A percentile compares a stretch with the other conserved stretches of the same genome.
Evolutionary conservation across 2,888 invertebrate genomes (phyloP).

Genomic region (Apamea sordens): DNA sequence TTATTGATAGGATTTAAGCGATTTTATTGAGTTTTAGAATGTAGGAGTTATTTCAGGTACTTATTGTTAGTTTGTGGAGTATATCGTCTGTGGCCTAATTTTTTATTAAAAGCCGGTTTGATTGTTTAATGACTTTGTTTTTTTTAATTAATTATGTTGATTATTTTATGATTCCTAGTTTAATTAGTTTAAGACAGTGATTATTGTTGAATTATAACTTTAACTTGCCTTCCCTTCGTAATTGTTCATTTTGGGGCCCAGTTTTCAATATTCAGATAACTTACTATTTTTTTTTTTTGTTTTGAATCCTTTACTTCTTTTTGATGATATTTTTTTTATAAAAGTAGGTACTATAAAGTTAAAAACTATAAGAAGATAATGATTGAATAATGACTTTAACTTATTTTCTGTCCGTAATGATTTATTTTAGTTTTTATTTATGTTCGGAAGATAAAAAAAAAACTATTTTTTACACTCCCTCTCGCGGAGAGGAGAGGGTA

Average conservation of each 20-base stretch:
- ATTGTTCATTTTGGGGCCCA: background rate
- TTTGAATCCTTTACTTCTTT: background rate
- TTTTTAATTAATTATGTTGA: background rate
- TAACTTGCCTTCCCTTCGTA: background rate
- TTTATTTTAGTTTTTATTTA: background rate
- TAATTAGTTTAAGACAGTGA: background rate
- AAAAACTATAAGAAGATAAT: background rate
- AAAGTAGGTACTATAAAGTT: background rate
- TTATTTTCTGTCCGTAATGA: background rate
- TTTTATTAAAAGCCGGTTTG: background rate
- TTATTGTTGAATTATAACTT: background rate
- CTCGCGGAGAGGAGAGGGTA: no score
- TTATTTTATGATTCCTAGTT: background rate
- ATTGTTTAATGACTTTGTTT: background rate
- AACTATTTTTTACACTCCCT: background rate
- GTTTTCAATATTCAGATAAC: background rate
- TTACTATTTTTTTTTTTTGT: no score
- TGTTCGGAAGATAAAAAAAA: background rate
- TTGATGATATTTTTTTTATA: background rate
- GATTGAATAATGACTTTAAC: background rate
- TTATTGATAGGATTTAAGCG: background rate
- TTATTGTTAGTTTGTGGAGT: background rate
- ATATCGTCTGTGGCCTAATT: background rate
- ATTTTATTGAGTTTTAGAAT: background rate
- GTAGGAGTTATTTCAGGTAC: background rate